These are phyloP conservation scores for Margaritifera margaritifera DNA, from an alignment of 2,888 invertebrate species.

Conservation along the genomic window DNA sequence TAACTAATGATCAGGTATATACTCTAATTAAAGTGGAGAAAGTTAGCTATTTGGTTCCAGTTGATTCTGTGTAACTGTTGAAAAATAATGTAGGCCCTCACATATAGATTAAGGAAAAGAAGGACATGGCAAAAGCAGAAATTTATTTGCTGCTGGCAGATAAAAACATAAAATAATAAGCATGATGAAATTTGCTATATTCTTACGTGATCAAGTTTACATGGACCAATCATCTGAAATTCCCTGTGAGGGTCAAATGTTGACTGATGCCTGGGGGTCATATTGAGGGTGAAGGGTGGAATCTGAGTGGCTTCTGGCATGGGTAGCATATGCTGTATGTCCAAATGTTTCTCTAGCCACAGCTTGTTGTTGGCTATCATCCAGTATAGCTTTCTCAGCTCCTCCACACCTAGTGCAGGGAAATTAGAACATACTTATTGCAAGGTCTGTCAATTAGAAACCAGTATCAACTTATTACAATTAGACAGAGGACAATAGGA, in stretches of 20 bases:
- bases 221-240: conserved; percentile 57
- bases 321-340: conserved; percentile 52
- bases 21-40: no score
- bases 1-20: no score
- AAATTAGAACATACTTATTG: conserved; percentile 1
- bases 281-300: conserved; percentile 26
- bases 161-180: background rate
- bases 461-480: no score
- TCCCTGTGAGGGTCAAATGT: conserved; percentile 56
- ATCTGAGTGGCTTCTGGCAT: conserved; percentile 12
- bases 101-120: no score
- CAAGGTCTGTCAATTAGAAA: no score
- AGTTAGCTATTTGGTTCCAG: no score
- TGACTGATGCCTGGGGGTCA: conserved; percentile 2
- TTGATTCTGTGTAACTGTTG: no score
- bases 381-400: conserved; percentile 51
- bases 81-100: no score
- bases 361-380: conserved; percentile 59
- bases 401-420: conserved; percentile 38
- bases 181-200: background rate
- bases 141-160: background rate
- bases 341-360: conserved; percentile 67
- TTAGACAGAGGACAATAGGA: no score
- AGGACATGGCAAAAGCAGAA: no score
- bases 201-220: conserved; percentile 63